Conservation (phyloP, 2,797 vertebrate genomes). For the Scyliorhinus canicula region DNA sequence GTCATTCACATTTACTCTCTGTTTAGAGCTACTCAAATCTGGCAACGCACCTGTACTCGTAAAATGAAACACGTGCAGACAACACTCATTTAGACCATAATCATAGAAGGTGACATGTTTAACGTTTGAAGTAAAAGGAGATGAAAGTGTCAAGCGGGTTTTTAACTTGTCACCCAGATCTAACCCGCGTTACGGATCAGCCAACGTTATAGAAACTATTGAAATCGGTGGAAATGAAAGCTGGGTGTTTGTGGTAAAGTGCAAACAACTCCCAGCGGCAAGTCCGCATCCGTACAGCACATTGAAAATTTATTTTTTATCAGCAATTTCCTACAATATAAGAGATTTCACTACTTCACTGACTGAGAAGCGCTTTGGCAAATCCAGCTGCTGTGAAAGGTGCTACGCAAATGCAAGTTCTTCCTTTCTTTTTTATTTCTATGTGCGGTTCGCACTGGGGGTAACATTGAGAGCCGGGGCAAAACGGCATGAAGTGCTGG, state of each 20-base stretch:
- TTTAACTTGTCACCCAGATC: not conserved
- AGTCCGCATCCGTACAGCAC: too few relatives aligned
- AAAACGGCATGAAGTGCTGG: not conserved
- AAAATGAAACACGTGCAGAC: not conserved
- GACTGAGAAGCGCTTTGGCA: not conserved
- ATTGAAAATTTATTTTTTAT: not conserved
- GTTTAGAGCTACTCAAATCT: not conserved
- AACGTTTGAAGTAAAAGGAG: not conserved
- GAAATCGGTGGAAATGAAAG: not conserved
- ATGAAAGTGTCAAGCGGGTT: not conserved
- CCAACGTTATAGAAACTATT: not conserved
- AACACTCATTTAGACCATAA: not conserved
- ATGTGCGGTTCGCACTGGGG: not conserved
- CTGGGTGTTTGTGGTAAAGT: not conserved
- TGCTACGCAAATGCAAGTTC: too few relatives aligned
- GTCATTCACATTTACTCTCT: not conserved
- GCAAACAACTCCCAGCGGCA: not conserved
- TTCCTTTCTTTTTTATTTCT: not conserved
- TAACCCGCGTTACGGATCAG: not conserved
- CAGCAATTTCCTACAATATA: not conserved
- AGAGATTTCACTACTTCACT: not conserved
- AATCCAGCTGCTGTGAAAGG: not conserved
- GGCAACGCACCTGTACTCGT: not conserved
- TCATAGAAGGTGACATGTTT: not conserved
- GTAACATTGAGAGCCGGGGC: not conserved